Base-by-base conservation (phyloP, 2,888 invertebrate species). In the Chelonus formosanus region DNA sequence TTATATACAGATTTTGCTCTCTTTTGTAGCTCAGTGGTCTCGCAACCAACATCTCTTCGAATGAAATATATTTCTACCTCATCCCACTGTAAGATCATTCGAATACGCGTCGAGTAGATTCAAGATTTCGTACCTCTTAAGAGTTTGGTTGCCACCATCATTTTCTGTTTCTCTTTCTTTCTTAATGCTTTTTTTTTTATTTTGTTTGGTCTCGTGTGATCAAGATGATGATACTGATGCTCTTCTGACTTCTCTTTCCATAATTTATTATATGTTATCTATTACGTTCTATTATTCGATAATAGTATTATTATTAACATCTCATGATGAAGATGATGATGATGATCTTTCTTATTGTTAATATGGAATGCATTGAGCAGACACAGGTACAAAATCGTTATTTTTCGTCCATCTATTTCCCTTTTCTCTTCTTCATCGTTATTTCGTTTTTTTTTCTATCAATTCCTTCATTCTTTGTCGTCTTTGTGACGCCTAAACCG, bases 1-100 rank as follows among this genome's bases (percentile, higher is more conserved):
- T 76, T 75, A 78, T 78, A 77, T 79, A 71, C 71, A 75, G 70
- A 76, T 77, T 76, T 78, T 73, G 78, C 76, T 77, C 77, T 78
- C 80, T 79, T 75, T 77, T 65, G 40, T 35, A 34, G 53, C 40
- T 45, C 47, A 35, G 31, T 75, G 75, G 74, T 75, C 75, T 67
- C 63, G 57, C 59, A 63, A 62, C 64, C 31, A 44, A 61, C 71
- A 70, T 67, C 68, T 67, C 70, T 60, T 70, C 75, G 73, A 76
- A 76, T 76, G 75, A 78, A 78, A 78, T 78, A 78, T 78, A 73
- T 55, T 68, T 52, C 56, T 35, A 54, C 60, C 57, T 48, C 56
- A 58, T 58, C 57, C 59, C 56, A 52, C 61, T 54, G 56, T 47
- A 40, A 53, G 61, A 64, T 58, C 48, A 60, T 62, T 43, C 53